Base-by-base conservation (phyloP, 1,140 invertebrate species). In the Brachionus asplanchnoidis region DNA sequence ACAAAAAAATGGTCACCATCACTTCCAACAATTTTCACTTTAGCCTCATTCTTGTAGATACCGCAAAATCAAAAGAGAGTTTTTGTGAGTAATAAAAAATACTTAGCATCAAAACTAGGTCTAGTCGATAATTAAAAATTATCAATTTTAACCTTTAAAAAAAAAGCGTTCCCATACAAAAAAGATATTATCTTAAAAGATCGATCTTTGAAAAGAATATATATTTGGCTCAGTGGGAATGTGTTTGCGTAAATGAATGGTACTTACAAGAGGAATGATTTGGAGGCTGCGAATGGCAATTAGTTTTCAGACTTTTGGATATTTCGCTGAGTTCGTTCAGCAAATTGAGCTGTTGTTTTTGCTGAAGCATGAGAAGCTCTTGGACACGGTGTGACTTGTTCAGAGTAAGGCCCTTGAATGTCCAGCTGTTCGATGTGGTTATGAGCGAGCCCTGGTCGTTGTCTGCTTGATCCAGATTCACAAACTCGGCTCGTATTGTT, bases 341-440 rank as follows among this genome's bases (percentile, higher is more conserved):
- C 40, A 65, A 26, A 65, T 82, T 68, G n/a, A 82, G 32, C 28
- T 82, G 79, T 32, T 82, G 79, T 23, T 60, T 44, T 60, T 82
- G 79, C 42, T 82, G 79, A 6, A 65, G 79, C 65, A 40, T 46
- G 20, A 82, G 53, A 12, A 82, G 32, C 23, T 82, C 79, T 28
- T 65, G 50, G 20, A 82, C 12, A 2, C 44, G 42, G 44, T 80
- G 3, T 3, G 77, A 32, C n/a, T 56, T 65, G 7, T 65, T 28
- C 1, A 40, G 7, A 73, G 36, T 68, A 14, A 68, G 26, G 1
- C 40, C 40, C 14, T 68, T 82, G 53, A 68, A 60, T 14, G 53
- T 68, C 65, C 79, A 82, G 36, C 65, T 65, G 66, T 42, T 60
- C 20, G 79, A 60, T 12, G 79, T 65, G 32, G 26, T 42, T 17